Evolutionary conservation across 2,113 vertebrate genomes (phyloP), one percentile per base, ranked within the genome.

Genomic region (Cervus canadensis): DNA sequence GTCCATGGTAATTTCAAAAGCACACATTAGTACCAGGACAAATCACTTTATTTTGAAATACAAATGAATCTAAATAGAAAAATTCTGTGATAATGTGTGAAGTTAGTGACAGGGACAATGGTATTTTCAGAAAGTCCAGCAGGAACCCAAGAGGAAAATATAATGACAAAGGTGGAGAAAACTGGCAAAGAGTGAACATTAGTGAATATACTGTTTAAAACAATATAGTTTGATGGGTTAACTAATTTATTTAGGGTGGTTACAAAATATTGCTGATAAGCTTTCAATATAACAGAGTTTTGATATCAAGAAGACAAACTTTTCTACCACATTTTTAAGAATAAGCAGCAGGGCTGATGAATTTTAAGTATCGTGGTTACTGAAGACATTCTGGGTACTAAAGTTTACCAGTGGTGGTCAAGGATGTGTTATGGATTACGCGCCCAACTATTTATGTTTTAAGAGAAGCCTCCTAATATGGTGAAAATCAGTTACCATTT

Each of bases 11-110:
- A 82, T 94, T 97, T 93, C 48, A 56, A 98, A 97, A 95, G 26
- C 52, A 93, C 52, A 82, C 64, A 74, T 64, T 79, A 95, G 2
- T 60, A 91, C 13, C 8, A 96, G 23, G 45, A 21, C 19, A 89
- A 94, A 88, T 60, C 21, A 86, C 67, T 96, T 97, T 64, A 97
- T 87, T 93, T 64, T 91, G 48, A 96, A 97, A 97, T 10, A 92
- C 15, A 93, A 98, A 74, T 3, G 59, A 62, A 88, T 43, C 54
- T 86, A 96, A 97, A 92, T 4, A 91, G 71, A 50, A 92, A 81
- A 91, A 85, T 19, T 59, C 30, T 43, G 45, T 12, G 30, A 48
- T 89, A 89, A 97, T 36, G 0, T 78, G 85, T 87, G n/a, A 97
- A 79, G 71, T n/a, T 67, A 64, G 30, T n/a, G 56, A 91, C 56